These are phyloP conservation scores for Anarrhichthys ocellatus DNA, from an alignment of 2,113 vertebrate species.

Conservation along the genomic window DNA sequence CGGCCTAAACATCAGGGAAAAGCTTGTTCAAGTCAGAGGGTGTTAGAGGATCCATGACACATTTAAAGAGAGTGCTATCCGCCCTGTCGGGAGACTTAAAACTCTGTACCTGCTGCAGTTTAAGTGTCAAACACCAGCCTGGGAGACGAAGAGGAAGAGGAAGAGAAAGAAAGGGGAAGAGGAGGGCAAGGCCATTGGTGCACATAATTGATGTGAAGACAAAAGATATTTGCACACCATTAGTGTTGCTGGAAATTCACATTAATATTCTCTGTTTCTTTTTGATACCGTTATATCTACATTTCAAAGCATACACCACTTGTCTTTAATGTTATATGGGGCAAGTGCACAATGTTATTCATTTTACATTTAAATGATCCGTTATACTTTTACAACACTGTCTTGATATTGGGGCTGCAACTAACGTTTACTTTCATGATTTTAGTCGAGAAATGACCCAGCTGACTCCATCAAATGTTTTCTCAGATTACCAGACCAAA, in stretches of 20 bases:
- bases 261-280: conserved; percentile 6
- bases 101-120: conserved; percentile 54
- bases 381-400: background rate
- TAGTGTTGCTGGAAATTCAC: conserved; percentile 15
- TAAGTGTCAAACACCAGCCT: conserved; percentile 62
- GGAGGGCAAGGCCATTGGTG: background rate
- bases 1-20: conserved; percentile 24
- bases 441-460: background rate
- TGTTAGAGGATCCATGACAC: conserved; percentile 40
- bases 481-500: background rate
- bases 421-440: background rate
- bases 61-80: conserved; percentile 23
- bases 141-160: background rate
- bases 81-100: conserved; percentile 18
- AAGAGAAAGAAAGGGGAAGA: background rate
- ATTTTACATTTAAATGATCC: background rate
- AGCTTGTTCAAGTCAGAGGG: conserved; percentile 28
- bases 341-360: background rate
- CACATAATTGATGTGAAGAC: conserved; percentile 35
- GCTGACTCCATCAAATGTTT: background rate
- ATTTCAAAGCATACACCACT: background rate
- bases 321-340: background rate
- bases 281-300: background rate
- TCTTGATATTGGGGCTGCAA: background rate
- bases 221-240: conserved; percentile 15